A percentile compares a stretch with the other conserved stretches of the same genome.
Evolutionary conservation across 2,797 vertebrate species (phyloP).

Genomic region (Acestrorhynchus altus): DNA sequence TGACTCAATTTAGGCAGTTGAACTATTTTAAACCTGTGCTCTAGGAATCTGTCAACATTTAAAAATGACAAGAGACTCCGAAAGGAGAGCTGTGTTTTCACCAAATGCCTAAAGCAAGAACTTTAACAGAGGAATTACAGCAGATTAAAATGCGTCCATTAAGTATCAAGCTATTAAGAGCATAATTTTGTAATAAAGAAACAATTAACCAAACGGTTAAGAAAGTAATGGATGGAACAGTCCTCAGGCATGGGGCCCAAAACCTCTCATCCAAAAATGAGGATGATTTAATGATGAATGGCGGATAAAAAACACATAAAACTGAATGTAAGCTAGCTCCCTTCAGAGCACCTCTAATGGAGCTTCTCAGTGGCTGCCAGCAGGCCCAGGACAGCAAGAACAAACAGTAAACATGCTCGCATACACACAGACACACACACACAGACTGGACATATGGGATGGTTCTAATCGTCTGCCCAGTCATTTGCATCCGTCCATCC

Average conservation of each 20-base stretch:
- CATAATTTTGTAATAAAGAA: conserved; percentile 28
- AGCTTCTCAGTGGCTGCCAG: conserved; percentile 55
- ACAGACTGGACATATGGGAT: conserved; percentile 77
- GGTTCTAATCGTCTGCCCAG: conserved; percentile 76
- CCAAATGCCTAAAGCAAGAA: conserved; percentile 13
- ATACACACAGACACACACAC: conserved; percentile 53
- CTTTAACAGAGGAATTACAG: conserved; percentile 13
- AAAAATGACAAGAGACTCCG: not conserved
- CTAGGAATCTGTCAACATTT: not conserved
- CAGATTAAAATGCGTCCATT: conserved; percentile 27
- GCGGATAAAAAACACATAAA: conserved; percentile 51
- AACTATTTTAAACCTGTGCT: conserved; percentile 34
- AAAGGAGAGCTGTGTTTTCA: conserved; percentile 11
- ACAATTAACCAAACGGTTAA: conserved; percentile 34
- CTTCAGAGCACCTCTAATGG: conserved; percentile 70
- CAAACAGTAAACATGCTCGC: conserved; percentile 25
- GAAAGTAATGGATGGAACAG: conserved; percentile 33
- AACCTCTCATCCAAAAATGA: conserved; percentile 9
- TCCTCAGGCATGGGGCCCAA: conserved; percentile 20
- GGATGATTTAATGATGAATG: conserved; percentile 3
- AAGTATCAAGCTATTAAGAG: conserved; percentile 30
- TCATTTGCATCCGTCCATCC: conserved; percentile 72
- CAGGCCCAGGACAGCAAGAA: conserved; percentile 23
- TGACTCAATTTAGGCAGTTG: not conserved
- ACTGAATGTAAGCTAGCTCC: conserved; percentile 57